Evolutionary conservation across 2,888 invertebrate species (phyloP), one percentile per base, ranked within the genome.

Genomic region (Listrodromus nycthemerus): DNA sequence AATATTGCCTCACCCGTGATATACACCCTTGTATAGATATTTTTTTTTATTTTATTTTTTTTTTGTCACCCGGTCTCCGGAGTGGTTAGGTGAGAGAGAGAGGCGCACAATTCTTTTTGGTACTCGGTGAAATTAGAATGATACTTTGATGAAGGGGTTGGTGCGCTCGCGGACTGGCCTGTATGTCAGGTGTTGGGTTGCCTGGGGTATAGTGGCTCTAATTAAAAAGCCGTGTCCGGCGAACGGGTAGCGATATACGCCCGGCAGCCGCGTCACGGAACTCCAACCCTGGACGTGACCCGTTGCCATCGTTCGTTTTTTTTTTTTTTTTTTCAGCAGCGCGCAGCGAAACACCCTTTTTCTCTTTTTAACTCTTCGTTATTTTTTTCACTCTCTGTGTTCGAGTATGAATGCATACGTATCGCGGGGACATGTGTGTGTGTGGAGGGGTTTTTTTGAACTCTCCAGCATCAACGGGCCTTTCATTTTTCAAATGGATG

Each of bases 191-290:
- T 93, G 91, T 89, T 90, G 91, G 89, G 83, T 86, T 86, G 90
- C 89, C 89, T 87, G 65, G 79, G 75, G 91, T 90, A 80, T 79
- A 85, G 82, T 73, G 89, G 91, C 91, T 93, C 93, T 93, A 93
- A 93, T 93, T 93, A 93, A 93, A 93, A 93, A 93, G 92, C 93
- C 92, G 91, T 93, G 92, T 93, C 90, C 82, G 89, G 89, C 89
- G 86, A 82, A 81, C 79, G 84, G 82, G 65, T 48, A 50, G 61
- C 73, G 30, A 33, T 73, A 73, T 61, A 73, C 58, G 73, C 48
- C 50, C 78, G 80, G 71, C 71, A 81, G 84, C 80, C 70, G 75
- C 86, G 84, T 85, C 85, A 86, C 86, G 83, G 80, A 77, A 74
- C 80, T 80, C 77, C 77, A 82, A 76, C 86, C 82, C 80, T 80